Evolutionary conservation across 1,140 invertebrate genomes (phyloP), one percentile per base, ranked within the genome.

Genomic region (Halotydeus destructor): DNA sequence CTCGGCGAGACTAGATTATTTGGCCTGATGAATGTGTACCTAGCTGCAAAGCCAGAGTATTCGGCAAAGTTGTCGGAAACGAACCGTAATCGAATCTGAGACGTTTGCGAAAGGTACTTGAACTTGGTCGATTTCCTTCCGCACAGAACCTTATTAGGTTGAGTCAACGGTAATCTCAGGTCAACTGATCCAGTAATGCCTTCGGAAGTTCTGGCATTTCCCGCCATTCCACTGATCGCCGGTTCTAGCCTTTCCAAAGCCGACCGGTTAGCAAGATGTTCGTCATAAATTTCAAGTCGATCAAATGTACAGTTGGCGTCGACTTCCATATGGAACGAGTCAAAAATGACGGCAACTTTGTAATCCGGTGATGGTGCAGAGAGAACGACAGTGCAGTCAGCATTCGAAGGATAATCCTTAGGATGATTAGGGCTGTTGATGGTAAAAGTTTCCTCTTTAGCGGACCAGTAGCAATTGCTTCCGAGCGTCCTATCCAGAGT

Each of bases 311-410:
- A 52, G 24, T 52, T 48, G 16, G 25, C 18, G 28, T 49, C 46
- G 3, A 34, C 36, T 24, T 50, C 49, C 16, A 52, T 12, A 12
- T 34, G 16, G 26, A 52, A 24, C 16, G 38, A 36, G 23, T 52
- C 47, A 34, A 52, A 49, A 2, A 42, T 6, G 23, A 52, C 28
- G 5, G 32, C 28, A 30, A 52, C 42, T 18, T 14, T 19, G 4
- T 46, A 26, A 16, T 47, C 26, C 19, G 34, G 8, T 2, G 42
- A 11, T 6, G 36, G 49, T 4, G 50, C 45, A 12, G 55, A 43
- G 1, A 57, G 50, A 6, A 48, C 54, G 5, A 62, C 57, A 3
- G 49, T 56, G 28, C 51, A 52, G 16, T 51, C 38, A 0, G 44
- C 26, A 16, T 35, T 44, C 6, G 35, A 38, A 3, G 49, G 51